Percentiles rank a stretch among this genome's conserved stretches.
These are phyloP conservation scores for Cassiopea xamachana DNA, from an alignment of 30 jellyfish, hydroid and myxozoan species.

Conservation along the genomic window DNA sequence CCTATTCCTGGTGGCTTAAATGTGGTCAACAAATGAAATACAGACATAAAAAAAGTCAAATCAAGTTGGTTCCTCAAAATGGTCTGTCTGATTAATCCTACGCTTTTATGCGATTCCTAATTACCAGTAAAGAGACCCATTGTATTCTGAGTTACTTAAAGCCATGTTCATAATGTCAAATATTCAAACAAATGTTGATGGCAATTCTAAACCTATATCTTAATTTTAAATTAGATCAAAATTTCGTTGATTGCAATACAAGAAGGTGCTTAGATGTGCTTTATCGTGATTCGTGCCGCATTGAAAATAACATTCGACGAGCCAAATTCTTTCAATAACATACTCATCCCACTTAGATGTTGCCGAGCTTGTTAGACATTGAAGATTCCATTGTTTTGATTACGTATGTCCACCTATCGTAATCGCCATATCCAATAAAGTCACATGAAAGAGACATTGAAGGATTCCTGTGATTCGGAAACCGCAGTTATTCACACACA, in stretches of 20 bases:
- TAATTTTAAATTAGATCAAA: neutral
- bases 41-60: neutral
- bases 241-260: constrained; percentile 9
- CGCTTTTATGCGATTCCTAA: neutral
- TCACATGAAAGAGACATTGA: constrained; percentile 23
- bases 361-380: constrained; percentile 50
- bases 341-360: constrained; percentile 40
- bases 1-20: neutral
- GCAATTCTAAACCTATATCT: constrained; percentile 19
- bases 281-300: constrained; percentile 16
- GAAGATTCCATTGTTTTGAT: constrained; percentile 32
- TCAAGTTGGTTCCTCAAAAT: neutral
- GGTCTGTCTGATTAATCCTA: neutral
- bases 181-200: constrained; percentile 12
- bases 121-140: neutral
- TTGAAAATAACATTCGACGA: constrained; percentile 8
- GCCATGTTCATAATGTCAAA: constrained; percentile 5
- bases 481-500: constrained; percentile 63
- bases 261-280: constrained; percentile 12
- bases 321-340: constrained; percentile 5
- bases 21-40: neutral
- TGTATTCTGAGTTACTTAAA: neutral
- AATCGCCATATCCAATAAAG: constrained; percentile 35
- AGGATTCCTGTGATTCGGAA: constrained; percentile 12
- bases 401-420: constrained; percentile 17